Evolutionary conservation across 2,797 vertebrate genomes (phyloP).

Genomic region (Rhinophrynus dorsalis): DNA sequence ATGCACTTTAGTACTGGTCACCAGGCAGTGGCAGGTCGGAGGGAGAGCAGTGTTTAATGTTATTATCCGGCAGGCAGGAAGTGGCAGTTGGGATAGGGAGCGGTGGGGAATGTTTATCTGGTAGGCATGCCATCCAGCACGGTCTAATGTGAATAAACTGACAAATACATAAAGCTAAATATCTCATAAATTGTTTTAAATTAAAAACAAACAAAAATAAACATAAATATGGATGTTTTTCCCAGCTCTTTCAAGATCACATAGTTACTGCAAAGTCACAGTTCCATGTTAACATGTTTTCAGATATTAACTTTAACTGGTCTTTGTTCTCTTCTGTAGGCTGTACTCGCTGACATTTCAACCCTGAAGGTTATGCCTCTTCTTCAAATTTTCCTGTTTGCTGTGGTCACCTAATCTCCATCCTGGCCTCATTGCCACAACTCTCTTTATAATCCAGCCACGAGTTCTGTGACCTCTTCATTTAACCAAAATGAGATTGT

Average conservation of each 20-base stretch:
- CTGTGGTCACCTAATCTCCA: conserved; percentile 79
- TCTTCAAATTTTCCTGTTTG: conserved; percentile 96
- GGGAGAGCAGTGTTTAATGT: too few species aligned
- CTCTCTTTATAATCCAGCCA: conserved; percentile 19
- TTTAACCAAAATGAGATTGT: conserved; percentile 67
- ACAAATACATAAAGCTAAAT: too few species aligned
- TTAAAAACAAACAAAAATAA: too few species aligned
- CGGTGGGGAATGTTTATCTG: too few species aligned
- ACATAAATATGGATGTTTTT: neutral
- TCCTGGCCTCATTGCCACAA: conserved; percentile 31
- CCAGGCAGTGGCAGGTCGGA: too few species aligned
- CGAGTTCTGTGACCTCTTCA: conserved; percentile 66
- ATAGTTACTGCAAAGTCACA: neutral
- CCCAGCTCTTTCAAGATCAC: neutral
- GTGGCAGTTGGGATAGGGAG: too few species aligned
- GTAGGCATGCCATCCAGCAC: too few species aligned
- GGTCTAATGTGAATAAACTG: too few species aligned
- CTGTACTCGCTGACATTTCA: conserved; percentile 96
- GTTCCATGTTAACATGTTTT: neutral
- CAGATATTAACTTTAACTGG: conserved; percentile 44
- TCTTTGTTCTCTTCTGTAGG: conserved; percentile 72
- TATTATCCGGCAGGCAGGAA: too few species aligned
- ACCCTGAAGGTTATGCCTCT: conserved; percentile 98
- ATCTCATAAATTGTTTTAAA: too few species aligned
- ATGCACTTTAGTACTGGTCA: too few species aligned